Percentiles rank a stretch among this genome's conserved stretches.
phyloP scores from a whole-genome alignment of 2,113 vertebrate species.

The Setophaga coronata region DNA sequence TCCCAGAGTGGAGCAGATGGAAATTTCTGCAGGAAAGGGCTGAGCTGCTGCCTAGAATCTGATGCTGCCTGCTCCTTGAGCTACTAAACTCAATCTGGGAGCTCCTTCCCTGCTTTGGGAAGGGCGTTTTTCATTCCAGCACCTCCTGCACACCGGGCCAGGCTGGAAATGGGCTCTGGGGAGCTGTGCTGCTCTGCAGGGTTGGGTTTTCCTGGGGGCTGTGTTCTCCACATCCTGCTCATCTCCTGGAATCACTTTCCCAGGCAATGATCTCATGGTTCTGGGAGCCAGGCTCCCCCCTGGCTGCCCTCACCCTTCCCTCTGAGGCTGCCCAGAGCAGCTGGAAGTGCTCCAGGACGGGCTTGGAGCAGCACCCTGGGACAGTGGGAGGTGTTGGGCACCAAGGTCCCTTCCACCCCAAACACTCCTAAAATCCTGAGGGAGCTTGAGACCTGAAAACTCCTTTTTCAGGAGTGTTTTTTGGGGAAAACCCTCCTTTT shows the following conservation, averaged over 20 bases:
- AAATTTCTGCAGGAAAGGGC: neutral
- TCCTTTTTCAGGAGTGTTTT: neutral
- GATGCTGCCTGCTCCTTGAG: neutral
- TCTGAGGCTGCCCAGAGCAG: neutral
- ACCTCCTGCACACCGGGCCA: neutral
- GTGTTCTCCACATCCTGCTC: neutral
- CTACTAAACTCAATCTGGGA: neutral
- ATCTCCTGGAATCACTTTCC: rapidly evolving
- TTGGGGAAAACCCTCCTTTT: neutral
- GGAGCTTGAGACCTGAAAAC: neutral
- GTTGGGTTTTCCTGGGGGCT: neutral
- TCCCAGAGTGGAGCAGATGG: neutral
- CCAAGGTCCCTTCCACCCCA: neutral
- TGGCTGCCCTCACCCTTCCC: neutral
- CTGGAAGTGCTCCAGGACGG: neutral
- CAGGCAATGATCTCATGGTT: neutral
- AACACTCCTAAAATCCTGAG: neutral
- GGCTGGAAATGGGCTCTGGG: neutral
- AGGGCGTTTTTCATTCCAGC: rapidly evolving
- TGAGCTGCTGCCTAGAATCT: neutral
- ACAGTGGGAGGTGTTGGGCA: neutral
- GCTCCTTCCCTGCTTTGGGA: neutral
- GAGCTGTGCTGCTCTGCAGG: rapidly evolving
- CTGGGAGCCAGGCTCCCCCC: neutral
- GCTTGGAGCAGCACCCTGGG: neutral